Evolutionary conservation across 2,888 invertebrate genomes (phyloP).

Genomic region (Proisotoma minuta): DNA sequence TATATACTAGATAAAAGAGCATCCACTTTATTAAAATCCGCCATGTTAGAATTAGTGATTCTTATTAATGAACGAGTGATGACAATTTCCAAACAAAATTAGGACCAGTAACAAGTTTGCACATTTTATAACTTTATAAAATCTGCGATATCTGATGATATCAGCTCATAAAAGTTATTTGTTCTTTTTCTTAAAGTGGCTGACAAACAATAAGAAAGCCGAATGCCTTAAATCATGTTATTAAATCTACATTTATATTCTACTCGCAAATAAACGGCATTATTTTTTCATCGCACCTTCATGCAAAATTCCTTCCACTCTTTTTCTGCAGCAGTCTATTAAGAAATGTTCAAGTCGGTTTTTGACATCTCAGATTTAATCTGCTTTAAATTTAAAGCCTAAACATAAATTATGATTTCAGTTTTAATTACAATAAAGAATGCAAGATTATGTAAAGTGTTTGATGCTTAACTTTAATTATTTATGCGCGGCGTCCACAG

Average conservation of each 20-base stretch:
- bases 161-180: too few relatives aligned
- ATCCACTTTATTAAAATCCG: too few relatives aligned
- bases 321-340: not conserved
- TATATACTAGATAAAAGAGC: not conserved
- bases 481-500: not conserved
- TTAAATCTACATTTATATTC: not conserved
- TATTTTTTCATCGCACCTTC: not conserved
- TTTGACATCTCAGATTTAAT: not conserved
- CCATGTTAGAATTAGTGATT: too few relatives aligned
- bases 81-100: too few relatives aligned
- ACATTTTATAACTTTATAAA: not conserved
- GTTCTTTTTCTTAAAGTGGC: too few relatives aligned
- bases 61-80: too few relatives aligned
- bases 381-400: not conserved
- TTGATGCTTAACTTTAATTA: slow-evolving; percentile 6
- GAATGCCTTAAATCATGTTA: not conserved
- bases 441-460: not conserved
- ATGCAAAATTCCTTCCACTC: not conserved
- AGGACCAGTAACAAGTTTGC: not conserved
- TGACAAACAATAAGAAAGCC: not conserved
- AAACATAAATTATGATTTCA: not conserved
- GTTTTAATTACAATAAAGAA: not conserved
- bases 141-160: too few relatives aligned
- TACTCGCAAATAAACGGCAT: not conserved
- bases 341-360: too few relatives aligned